Evolutionary conservation across 1,140 invertebrate species (phyloP).

Genomic region (Mycetomoellerius zeteki): DNA sequence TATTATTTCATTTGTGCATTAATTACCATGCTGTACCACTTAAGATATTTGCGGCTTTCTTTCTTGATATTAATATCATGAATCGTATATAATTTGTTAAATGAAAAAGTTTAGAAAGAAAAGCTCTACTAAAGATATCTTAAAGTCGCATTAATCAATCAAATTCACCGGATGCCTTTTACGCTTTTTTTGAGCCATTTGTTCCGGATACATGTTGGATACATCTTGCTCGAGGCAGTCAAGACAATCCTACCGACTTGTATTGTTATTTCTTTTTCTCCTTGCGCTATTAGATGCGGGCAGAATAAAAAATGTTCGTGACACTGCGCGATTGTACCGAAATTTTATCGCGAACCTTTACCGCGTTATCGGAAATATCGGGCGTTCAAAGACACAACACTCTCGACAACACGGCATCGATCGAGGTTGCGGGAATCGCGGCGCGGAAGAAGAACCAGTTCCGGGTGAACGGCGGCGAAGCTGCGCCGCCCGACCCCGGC

Average conservation of each 20-base stretch:
- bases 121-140: not conserved
- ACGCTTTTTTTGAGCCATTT: not conserved
- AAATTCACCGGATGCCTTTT: not conserved
- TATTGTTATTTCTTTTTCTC: not conserved
- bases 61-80: no score
- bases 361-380: not conserved
- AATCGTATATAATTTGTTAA: no score
- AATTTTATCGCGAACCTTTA: not conserved
- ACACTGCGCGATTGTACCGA: not conserved
- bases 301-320: not conserved
- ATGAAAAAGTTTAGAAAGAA: not conserved
- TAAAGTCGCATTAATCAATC: not conserved
- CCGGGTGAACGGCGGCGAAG: slow-evolving; percentile 60
- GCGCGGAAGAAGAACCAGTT: slow-evolving; percentile 67
- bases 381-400: not conserved
- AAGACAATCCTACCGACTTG: not conserved
- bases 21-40: no score
- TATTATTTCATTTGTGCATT: no score
- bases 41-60: no score
- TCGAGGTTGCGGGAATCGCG: slow-evolving; percentile 62
- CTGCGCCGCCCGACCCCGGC: slow-evolving; percentile 58
- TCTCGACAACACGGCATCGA: slow-evolving; percentile 55
- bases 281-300: not conserved
- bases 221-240: not conserved
- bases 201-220: not conserved